A percentile compares a stretch with the other conserved stretches of the same genome.
These are phyloP conservation scores for Serranochromis macrocephalus DNA, from an alignment of 2,113 vertebrate genomes.

Conservation along the genomic window DNA sequence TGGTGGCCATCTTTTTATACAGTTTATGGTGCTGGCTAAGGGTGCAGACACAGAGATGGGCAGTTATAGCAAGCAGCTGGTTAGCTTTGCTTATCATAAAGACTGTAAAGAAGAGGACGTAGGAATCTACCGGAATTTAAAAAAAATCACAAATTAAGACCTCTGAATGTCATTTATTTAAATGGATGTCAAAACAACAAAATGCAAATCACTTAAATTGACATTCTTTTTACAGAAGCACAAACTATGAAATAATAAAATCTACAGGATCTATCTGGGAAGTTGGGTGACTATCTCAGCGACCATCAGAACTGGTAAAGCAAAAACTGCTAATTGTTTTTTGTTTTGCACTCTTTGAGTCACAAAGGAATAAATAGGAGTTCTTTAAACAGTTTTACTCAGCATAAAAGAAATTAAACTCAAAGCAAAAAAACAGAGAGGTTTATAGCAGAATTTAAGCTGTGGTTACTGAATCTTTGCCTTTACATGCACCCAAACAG, in stretches of 20 bases:
- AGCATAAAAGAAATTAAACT: neutral
- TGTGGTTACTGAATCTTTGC: neutral
- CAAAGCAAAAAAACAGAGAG: neutral
- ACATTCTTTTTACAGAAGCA: neutral
- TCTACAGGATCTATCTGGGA: neutral
- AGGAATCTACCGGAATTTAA: neutral
- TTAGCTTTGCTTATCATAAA: neutral
- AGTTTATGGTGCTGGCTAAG: neutral
- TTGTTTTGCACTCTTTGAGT: neutral
- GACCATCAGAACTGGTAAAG: neutral
- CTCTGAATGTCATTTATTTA: neutral
- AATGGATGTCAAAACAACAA: neutral
- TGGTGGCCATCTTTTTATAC: neutral
- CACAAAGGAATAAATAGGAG: neutral
- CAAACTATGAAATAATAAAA: neutral
- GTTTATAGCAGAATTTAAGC: neutral
- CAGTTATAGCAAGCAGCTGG: neutral
- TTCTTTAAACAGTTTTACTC: neutral
- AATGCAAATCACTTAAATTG: neutral
- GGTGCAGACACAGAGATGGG: neutral
- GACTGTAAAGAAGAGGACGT: neutral
- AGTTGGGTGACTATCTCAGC: neutral
- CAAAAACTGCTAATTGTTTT: neutral
- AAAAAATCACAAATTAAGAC: neutral
- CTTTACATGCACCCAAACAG: neutral